Conservation (phyloP, 2,888 invertebrate genomes). For the Barypeithes pellucidus region DNA sequence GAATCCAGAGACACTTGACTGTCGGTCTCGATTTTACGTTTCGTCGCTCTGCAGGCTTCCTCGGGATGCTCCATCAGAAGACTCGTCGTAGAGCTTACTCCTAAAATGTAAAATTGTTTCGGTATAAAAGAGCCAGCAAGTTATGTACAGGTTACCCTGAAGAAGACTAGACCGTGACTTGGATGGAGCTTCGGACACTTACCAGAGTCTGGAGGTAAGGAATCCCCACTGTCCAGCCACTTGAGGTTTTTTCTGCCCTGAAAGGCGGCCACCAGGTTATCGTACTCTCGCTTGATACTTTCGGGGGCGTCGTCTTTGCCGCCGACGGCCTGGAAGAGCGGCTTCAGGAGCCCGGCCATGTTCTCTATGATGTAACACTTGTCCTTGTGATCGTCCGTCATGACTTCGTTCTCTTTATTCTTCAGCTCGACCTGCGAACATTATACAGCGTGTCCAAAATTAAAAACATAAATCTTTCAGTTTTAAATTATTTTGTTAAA, state of each 20-base stretch:
- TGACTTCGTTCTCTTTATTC: slow-evolving; percentile 58
- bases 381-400: slow-evolving; percentile 60
- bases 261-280: slow-evolving; percentile 75
- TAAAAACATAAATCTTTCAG: no score
- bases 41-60: slow-evolving; percentile 51
- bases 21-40: slow-evolving; percentile 55
- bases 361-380: slow-evolving; percentile 61
- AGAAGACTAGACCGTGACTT: no score
- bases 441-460: background rate
- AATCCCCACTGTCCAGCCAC: slow-evolving; percentile 72
- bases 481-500: no score
- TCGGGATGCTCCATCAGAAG: slow-evolving; percentile 31
- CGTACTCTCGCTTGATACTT: slow-evolving; percentile 74
- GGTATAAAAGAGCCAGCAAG: no score
- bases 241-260: slow-evolving; percentile 76
- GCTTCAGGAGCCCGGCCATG: slow-evolving; percentile 73
- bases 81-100: slow-evolving; percentile 57
- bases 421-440: slow-evolving; percentile 59
- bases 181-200: no score
- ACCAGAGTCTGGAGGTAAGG: slow-evolving; percentile 58
- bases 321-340: slow-evolving; percentile 75
- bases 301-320: slow-evolving; percentile 76
- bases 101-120: no score
- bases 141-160: no score
- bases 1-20: slow-evolving; percentile 52